Conservation (phyloP, 1,140 invertebrate genomes). For the Hyphantria cunea region DNA sequence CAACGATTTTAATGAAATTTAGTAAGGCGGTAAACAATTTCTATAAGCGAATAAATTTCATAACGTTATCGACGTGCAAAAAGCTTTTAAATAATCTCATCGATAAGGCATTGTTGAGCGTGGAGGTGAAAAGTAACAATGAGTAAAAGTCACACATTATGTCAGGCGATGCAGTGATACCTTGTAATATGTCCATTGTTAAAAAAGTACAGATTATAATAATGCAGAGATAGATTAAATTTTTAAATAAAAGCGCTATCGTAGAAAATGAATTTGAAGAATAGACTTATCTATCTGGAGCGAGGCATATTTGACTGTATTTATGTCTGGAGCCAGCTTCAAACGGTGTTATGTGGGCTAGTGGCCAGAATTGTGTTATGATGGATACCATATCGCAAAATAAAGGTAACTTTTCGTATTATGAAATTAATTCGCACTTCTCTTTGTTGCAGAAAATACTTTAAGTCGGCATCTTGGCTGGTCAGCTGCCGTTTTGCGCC, state of each 20-base stretch:
- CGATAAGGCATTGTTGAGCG: slow-evolving; percentile 24
- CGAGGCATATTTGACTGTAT: no score
- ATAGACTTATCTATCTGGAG: no score
- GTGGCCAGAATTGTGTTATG: no score
- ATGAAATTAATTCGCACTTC: neutral
- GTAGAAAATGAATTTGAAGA: neutral
- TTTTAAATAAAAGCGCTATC: no score
- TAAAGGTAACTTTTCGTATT: no score
- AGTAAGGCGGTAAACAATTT: no score
- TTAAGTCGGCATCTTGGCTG: neutral
- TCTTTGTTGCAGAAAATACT: neutral
- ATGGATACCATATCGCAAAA: no score
- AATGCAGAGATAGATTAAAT: no score
- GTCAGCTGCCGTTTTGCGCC: neutral
- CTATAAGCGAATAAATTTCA: slow-evolving; percentile 1
- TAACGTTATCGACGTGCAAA: slow-evolving; percentile 11
- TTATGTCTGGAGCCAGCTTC: no score
- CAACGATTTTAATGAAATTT: no score
- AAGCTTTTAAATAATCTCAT: slow-evolving; percentile 28
- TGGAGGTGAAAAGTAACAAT: slow-evolving; percentile 28
- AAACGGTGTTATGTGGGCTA: neutral
- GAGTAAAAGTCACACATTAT: slow-evolving; percentile 47
- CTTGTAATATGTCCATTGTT: neutral
- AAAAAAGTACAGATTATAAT: no score
- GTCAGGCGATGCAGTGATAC: slow-evolving; percentile 10